Evolutionary conservation across 2,797 vertebrate genomes (phyloP).

Genomic region (Coccyzus lansbergi): DNA sequence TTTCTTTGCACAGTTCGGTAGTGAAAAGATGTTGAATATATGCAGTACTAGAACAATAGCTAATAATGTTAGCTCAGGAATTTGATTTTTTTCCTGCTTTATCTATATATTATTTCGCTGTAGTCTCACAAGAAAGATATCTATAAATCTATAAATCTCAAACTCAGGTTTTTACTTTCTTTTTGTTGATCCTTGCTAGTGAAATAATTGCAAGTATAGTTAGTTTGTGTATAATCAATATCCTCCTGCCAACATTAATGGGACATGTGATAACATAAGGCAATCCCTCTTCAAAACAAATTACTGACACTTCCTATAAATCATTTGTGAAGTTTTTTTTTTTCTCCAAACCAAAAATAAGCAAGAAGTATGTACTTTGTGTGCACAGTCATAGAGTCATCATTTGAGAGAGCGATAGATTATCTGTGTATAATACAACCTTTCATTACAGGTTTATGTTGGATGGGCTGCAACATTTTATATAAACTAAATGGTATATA

Average conservation of each 20-base stretch:
- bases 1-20: accelerated
- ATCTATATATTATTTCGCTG: background rate
- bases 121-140: background rate
- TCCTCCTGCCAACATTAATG: background rate
- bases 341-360: background rate
- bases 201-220: background rate
- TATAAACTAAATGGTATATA: background rate
- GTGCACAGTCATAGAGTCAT: background rate
- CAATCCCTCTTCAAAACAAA: background rate
- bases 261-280: background rate
- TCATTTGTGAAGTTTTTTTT: background rate
- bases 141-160: background rate
- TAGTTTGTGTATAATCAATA: background rate
- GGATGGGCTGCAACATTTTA: background rate
- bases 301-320: background rate
- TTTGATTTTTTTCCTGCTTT: background rate
- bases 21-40: background rate
- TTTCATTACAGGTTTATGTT: background rate
- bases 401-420: background rate
- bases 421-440: background rate
- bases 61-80: background rate
- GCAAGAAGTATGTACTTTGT: background rate
- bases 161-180: background rate
- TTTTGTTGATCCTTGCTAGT: background rate
- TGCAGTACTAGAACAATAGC: background rate